These are phyloP conservation scores for Tipula confusa DNA, from an alignment of 2,888 invertebrate genomes.

Conservation along the genomic window DNA sequence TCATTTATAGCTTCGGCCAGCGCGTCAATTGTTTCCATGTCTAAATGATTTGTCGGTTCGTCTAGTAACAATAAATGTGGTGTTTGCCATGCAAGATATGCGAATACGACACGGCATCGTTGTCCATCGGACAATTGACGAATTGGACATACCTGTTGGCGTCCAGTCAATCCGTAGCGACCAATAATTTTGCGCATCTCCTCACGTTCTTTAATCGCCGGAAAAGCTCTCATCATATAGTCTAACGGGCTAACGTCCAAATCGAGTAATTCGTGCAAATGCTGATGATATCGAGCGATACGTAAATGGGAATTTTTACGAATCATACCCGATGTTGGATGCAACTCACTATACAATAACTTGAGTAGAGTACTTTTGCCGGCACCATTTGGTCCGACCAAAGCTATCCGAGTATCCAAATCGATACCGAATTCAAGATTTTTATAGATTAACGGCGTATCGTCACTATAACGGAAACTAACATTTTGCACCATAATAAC, in stretches of 20 bases:
- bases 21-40: slow-evolving; percentile 98
- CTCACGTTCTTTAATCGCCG: slow-evolving; percentile 94
- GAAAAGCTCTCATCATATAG: slow-evolving; percentile 97
- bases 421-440: slow-evolving; percentile 99
- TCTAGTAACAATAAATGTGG: slow-evolving; percentile 85
- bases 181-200: slow-evolving; percentile 99
- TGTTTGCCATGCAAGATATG: slow-evolving; percentile 96
- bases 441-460: slow-evolving; percentile 88
- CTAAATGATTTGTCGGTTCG: slow-evolving; percentile 90
- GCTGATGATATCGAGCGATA: slow-evolving; percentile 98
- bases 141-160: slow-evolving; percentile 75
- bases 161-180: slow-evolving; percentile 92
- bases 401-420: slow-evolving; percentile 88
- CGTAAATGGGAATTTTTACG: slow-evolving; percentile 96
- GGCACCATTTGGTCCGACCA: slow-evolving; percentile 98
- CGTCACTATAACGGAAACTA: slow-evolving; percentile 87
- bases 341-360: slow-evolving; percentile 89
- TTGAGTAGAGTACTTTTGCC: slow-evolving; percentile 98
- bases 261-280: slow-evolving; percentile 93
- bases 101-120: slow-evolving; percentile 96
- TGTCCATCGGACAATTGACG: slow-evolving; percentile 87
- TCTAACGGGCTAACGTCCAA: slow-evolving; percentile 92
- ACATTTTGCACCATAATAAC: slow-evolving; percentile 99
- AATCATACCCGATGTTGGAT: slow-evolving; percentile 94
- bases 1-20: slow-evolving; percentile 96